Percentiles rank a stretch among this genome's conserved stretches.
These are phyloP conservation scores for Enteromius viviparus DNA, from an alignment of 2,797 vertebrate species.

Conservation along the genomic window DNA sequence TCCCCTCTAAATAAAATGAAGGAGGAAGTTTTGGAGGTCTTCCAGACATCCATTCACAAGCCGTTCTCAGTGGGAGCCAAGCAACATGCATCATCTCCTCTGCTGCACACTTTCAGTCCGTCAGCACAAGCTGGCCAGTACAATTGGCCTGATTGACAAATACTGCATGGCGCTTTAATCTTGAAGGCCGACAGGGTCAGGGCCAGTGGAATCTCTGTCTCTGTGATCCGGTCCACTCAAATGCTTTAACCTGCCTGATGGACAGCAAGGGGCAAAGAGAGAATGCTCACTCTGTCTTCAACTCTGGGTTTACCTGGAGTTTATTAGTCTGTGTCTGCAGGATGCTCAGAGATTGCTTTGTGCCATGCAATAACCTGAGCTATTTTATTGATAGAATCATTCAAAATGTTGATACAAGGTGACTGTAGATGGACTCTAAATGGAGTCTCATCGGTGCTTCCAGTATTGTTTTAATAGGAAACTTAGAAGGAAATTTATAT, in stretches of 20 bases:
- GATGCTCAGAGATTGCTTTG: constrained; percentile 17
- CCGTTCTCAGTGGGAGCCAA: constrained; percentile 42
- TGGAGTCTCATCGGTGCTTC: not conserved
- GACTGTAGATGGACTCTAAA: not conserved
- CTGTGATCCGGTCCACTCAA: constrained; percentile 36
- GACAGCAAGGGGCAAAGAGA: constrained; percentile 47
- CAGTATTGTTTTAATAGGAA: not conserved
- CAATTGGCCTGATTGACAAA: constrained; percentile 59
- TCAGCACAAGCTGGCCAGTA: constrained; percentile 48
- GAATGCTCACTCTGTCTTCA: constrained; percentile 34
- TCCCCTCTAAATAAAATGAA: constrained; percentile 49
- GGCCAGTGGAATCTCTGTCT: constrained; percentile 53
- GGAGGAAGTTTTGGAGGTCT: constrained; percentile 59
- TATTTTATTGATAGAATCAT: not conserved
- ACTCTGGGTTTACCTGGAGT: constrained; percentile 38
- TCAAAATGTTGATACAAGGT: not conserved
- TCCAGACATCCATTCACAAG: constrained; percentile 61
- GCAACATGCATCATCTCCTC: constrained; percentile 26
- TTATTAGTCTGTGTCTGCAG: constrained; percentile 35
- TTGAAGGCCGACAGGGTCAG: constrained; percentile 52
- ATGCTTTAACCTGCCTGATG: constrained; percentile 52
- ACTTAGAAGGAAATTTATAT: not conserved
- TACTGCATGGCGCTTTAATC: constrained; percentile 54
- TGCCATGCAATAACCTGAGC: not conserved
- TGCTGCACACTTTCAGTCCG: constrained; percentile 33